Evolutionary conservation across 1,140 invertebrate genomes (phyloP).

Genomic region (Acromyrmex heyeri): DNA sequence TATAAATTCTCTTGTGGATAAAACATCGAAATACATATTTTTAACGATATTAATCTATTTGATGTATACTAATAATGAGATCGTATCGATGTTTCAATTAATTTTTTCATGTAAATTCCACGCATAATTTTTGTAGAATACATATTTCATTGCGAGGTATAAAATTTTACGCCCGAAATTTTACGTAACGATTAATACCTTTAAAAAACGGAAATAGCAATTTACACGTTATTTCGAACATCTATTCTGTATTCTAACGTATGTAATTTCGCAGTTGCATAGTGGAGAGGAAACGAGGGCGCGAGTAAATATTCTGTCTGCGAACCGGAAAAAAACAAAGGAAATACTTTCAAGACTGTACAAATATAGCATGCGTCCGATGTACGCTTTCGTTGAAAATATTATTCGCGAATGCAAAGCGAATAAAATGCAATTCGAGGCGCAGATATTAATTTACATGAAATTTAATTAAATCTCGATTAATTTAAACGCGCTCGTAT

Average conservation of each 20-base stretch:
- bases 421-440: conserved; percentile 50
- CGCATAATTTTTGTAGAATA: not conserved
- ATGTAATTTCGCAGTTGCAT: not conserved
- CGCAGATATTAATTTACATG: conserved; percentile 54
- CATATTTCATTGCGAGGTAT: not conserved
- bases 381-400: conserved; percentile 19
- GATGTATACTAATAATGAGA: not conserved
- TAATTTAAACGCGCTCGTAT: conserved; percentile 42
- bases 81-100: conserved; percentile 1
- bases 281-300: not conserved
- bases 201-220: not conserved
- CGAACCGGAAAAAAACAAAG: conserved; percentile 13
- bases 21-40: not conserved
- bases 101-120: not conserved
- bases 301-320: conserved; percentile 21
- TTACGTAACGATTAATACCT: not conserved
- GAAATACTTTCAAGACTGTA: not conserved
- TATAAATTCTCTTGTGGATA: not conserved
- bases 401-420: conserved; percentile 10
- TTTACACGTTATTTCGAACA: conserved; percentile 4
- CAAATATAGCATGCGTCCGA: not conserved
- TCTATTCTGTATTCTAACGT: not conserved
- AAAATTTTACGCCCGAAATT: conserved; percentile 6
- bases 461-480: conserved; percentile 61
- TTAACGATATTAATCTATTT: not conserved